A percentile compares a stretch with the other conserved stretches of the same genome.
Evolutionary conservation across 2,888 invertebrate genomes (phyloP).

Genomic region (Podabrus alpinus): DNA sequence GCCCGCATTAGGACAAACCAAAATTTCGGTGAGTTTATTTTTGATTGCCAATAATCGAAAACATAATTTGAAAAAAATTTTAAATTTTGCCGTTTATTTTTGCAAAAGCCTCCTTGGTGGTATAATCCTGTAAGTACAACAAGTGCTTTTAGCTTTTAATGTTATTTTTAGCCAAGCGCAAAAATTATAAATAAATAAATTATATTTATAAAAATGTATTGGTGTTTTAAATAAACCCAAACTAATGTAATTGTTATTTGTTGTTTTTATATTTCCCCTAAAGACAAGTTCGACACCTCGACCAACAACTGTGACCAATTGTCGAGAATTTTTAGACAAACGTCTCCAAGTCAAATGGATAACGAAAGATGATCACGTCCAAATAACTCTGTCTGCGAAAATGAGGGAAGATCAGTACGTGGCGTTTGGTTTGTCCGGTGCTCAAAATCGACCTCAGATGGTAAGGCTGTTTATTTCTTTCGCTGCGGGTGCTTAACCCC

Average conservation of each 20-base stretch:
- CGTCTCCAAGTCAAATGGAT: conserved; percentile 88
- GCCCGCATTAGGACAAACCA: conserved; percentile 87
- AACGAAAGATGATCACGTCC: conserved; percentile 73
- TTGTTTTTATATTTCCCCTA: conserved; percentile 41
- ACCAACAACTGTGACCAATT: conserved; percentile 71
- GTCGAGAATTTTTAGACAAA: conserved; percentile 81
- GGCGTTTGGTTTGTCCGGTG: conserved; percentile 84
- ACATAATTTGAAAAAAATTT: conserved; percentile 1
- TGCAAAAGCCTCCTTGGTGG: conserved; percentile 84
- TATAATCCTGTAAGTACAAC: conserved; percentile 84
- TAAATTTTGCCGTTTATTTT: conserved; percentile 1
- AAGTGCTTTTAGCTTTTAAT: conserved; percentile 26
- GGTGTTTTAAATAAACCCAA: conserved; percentile 22
- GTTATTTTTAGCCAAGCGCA: conserved; percentile 5
- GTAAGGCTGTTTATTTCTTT: conserved; percentile 40
- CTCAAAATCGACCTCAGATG: conserved; percentile 76
- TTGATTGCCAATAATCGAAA: background rate
- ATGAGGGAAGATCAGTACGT: conserved; percentile 85
- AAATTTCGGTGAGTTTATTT: conserved; percentile 75
- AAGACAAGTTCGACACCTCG: conserved; percentile 80
- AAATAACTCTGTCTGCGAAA: conserved; percentile 77
- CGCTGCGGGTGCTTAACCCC: conserved; percentile 1
- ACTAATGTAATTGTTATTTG: conserved; percentile 28
- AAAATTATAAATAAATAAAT: background rate
- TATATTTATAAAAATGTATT: conserved; percentile 11